Conservation (phyloP, 2,113 vertebrate species). For the Columba livia region DNA sequence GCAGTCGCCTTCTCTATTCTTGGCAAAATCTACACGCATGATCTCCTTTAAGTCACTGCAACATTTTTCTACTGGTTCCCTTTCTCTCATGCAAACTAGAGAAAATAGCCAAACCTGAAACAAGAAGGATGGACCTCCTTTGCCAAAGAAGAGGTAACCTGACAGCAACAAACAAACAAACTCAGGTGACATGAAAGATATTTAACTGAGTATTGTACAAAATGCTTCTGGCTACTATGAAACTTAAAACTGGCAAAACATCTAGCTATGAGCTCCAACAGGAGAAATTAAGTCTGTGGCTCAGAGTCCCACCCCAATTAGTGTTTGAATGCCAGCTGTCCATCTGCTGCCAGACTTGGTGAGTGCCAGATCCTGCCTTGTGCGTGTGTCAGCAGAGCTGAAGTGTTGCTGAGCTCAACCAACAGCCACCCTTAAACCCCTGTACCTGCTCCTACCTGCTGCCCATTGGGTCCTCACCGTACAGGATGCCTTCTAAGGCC, state of each 20-base stretch:
- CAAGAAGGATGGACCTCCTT: background rate
- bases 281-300: background rate
- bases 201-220: background rate
- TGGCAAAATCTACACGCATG: fast-evolving
- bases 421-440: background rate
- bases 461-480: fast-evolving
- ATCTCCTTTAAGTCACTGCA: background rate
- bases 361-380: background rate
- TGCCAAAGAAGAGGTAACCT: background rate
- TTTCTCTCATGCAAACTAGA: background rate
- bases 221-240: background rate
- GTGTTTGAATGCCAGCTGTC: background rate
- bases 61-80: background rate
- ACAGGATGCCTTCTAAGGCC: background rate
- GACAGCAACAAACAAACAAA: background rate
- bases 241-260: background rate
- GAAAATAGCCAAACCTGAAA: background rate
- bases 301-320: background rate
- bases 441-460: background rate
- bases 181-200: background rate
- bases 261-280: background rate
- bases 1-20: background rate
- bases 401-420: background rate
- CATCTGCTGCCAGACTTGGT: background rate
- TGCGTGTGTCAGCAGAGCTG: background rate